These are phyloP conservation scores for Poeciliopsis infans DNA, from an alignment of 2,797 vertebrate genomes.

Conservation along the genomic window DNA sequence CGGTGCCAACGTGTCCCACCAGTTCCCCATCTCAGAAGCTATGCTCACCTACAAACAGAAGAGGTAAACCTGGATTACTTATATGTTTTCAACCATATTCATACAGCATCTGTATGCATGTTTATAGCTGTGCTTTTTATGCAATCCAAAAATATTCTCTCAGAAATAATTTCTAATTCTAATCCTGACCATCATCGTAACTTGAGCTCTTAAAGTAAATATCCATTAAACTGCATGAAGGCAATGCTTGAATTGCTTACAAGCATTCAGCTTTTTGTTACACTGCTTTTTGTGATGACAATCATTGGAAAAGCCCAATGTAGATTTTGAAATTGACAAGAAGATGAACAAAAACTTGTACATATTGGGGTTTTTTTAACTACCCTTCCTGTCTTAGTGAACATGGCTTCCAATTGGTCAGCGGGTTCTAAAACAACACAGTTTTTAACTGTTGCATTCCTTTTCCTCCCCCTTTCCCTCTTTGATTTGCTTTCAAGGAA, in stretches of 20 bases:
- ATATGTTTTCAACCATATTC: neutral
- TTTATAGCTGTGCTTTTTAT: constrained; percentile 30
- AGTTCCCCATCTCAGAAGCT: constrained; percentile 86
- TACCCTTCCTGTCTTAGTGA: constrained; percentile 41
- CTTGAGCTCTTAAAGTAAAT: constrained; percentile 1
- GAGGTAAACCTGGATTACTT: constrained; percentile 71
- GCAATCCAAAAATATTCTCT: constrained; percentile 10
- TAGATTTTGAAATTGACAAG: neutral
- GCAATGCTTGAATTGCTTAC: neutral
- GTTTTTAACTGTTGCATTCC: constrained; percentile 78
- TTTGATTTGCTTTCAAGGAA: constrained; percentile 96
- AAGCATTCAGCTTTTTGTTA: neutral
- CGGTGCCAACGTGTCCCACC: constrained; percentile 83
- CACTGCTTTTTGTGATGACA: neutral
- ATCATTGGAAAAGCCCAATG: neutral
- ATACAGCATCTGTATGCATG: constrained; percentile 24
- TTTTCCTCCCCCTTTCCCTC: constrained; percentile 77
- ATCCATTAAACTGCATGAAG: constrained; percentile 24
- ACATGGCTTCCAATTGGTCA: constrained; percentile 57
- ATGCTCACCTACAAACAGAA: constrained; percentile 90
- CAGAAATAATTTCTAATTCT: neutral
- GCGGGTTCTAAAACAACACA: constrained; percentile 48
- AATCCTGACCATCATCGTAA: neutral
- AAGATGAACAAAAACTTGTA: neutral
- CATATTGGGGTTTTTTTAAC: neutral